Conservation (phyloP, 2,888 invertebrate genomes). For the Heteromyza rotundicornis region DNA sequence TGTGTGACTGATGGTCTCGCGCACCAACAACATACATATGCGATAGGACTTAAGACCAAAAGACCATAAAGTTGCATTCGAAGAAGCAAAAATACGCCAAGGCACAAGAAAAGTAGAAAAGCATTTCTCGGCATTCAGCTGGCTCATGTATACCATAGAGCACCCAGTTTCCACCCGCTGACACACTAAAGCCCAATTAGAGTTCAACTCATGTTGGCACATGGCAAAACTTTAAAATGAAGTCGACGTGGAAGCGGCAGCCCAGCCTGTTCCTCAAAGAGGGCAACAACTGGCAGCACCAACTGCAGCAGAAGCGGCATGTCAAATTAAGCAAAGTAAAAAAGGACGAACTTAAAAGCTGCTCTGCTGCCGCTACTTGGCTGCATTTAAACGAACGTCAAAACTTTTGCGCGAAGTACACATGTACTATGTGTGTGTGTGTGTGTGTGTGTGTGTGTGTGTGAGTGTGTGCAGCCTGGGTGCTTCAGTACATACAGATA, state of each 20-base stretch:
- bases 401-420: conserved; percentile 17
- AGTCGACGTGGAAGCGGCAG: background rate
- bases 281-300: conserved; percentile 1
- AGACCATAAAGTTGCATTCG: conserved; percentile 44
- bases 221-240: conserved; percentile 6
- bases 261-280: too few species aligned
- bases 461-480: conserved; percentile 22
- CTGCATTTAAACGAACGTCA: conserved; percentile 10
- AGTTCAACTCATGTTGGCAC: conserved; percentile 34
- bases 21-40: background rate
- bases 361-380: background rate
- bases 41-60: conserved; percentile 22
- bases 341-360: background rate
- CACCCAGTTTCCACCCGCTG: conserved; percentile 39
- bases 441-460: conserved; percentile 3
- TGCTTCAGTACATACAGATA: conserved; percentile 19
- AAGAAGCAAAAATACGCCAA: conserved; percentile 18
- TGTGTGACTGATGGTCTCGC: background rate
- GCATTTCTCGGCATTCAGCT: background rate
- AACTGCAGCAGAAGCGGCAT: conserved; percentile 12
- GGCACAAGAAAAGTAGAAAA: background rate
- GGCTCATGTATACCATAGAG: too few species aligned
- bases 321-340: conserved; percentile 15
- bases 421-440: too few species aligned
- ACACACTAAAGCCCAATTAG: conserved; percentile 55